These are phyloP conservation scores for Zaprionus lachaisei DNA, from an alignment of 1,140 invertebrate species.

Conservation along the genomic window DNA sequence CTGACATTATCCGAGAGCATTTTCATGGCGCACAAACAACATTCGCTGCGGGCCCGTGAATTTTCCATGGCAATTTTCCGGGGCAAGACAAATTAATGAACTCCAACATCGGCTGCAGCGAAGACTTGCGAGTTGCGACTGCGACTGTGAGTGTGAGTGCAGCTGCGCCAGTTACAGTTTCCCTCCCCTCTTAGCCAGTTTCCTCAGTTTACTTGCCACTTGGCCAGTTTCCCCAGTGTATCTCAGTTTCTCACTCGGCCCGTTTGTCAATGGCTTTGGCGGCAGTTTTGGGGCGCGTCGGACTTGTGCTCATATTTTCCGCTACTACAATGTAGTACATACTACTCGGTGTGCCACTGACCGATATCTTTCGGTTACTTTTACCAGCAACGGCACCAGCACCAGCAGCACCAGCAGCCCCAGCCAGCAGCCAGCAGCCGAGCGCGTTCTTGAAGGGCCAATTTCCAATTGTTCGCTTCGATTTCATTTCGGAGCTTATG, in stretches of 20 bases:
- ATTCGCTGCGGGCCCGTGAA: constrained; percentile 49
- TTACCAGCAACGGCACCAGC: constrained; percentile 52
- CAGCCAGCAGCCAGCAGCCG: neutral
- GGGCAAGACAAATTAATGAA: constrained; percentile 77
- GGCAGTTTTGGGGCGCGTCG: constrained; percentile 32
- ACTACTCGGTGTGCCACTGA: constrained; percentile 63
- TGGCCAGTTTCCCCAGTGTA: constrained; percentile 7
- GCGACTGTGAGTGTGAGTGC: neutral
- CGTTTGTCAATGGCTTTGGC: constrained; percentile 61
- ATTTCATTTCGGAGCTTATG: constrained; percentile 66
- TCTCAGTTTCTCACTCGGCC: constrained; percentile 30
- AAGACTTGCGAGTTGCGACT: too few species aligned
- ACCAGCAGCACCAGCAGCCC: neutral
- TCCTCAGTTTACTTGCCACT: constrained; percentile 6
- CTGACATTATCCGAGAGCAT: constrained; percentile 44
- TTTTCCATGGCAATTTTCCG: constrained; percentile 75
- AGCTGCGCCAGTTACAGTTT: constrained; percentile 1
- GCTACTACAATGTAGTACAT: constrained; percentile 30
- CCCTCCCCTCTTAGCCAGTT: neutral
- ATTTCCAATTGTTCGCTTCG: constrained; percentile 70
- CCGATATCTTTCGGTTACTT: constrained; percentile 74
- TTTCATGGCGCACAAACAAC: constrained; percentile 54
- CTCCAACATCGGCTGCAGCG: constrained; percentile 43
- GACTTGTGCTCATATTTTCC: constrained; percentile 44
- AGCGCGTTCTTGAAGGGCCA: constrained; percentile 12